A percentile compares a stretch with the other conserved stretches of the same genome.
These are phyloP conservation scores for Grammomys surdaster DNA, from an alignment of 2,113 vertebrate genomes.

Conservation along the genomic window DNA sequence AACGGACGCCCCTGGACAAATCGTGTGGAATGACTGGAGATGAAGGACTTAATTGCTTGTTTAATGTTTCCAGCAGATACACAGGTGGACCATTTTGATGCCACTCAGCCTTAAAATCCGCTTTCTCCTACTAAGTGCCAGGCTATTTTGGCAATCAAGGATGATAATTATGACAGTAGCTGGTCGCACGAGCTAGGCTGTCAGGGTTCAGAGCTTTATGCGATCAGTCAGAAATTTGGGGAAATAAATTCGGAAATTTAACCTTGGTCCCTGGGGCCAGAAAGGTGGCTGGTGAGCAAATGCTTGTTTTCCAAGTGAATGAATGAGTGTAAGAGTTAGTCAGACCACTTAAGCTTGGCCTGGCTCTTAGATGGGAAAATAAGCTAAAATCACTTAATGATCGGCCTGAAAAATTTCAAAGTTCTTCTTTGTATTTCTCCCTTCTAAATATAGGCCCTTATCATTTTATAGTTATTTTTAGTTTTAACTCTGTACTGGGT, in stretches of 20 bases:
- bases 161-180: conserved; percentile 47
- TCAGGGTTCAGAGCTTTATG: conserved; percentile 52
- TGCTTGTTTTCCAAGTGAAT: conserved; percentile 59
- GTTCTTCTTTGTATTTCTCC: conserved; percentile 59
- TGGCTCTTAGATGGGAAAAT: conserved; percentile 52
- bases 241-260: conserved; percentile 68
- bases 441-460: conserved; percentile 32
- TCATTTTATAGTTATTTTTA: conserved; percentile 44
- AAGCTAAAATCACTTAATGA: conserved; percentile 62
- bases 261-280: conserved; percentile 40
- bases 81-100: conserved; percentile 56
- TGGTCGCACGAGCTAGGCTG: conserved; percentile 18
- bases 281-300: neutral
- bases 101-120: conserved; percentile 69
- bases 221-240: conserved; percentile 68
- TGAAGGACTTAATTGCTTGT: conserved; percentile 69
- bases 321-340: conserved; percentile 38
- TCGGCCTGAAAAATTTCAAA: conserved; percentile 47
- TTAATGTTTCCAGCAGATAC: conserved; percentile 63
- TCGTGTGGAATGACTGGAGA: conserved; percentile 52
- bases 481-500: conserved; percentile 30
- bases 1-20: conserved; percentile 46
- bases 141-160: conserved; percentile 59
- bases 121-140: conserved; percentile 48
- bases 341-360: conserved; percentile 60